Evolutionary conservation across 2,888 invertebrate genomes (phyloP).

Genomic region (Stenolophus ochropezus): DNA sequence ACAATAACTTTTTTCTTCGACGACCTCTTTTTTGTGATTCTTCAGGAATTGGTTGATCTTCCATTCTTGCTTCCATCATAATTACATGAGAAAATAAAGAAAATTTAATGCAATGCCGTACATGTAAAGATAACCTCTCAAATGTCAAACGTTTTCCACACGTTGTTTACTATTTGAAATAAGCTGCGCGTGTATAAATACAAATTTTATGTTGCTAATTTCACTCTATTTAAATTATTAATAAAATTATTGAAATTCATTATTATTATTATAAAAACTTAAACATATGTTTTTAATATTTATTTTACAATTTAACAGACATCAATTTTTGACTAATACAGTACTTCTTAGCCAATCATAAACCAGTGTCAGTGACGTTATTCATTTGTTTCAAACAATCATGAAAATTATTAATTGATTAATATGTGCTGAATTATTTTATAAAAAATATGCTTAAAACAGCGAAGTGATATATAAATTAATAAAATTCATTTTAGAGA

Average conservation of each 20-base stretch:
- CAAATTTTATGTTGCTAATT: neutral
- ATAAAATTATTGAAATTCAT: neutral
- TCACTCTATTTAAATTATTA: neutral
- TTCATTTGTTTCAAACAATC: too few species aligned
- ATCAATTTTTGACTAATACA: too few species aligned
- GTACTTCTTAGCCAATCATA: too few species aligned
- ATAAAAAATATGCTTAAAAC: too few species aligned
- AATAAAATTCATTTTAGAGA: too few species aligned
- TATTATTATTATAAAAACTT: too few species aligned
- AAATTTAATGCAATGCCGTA: neutral
- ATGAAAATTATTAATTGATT: too few species aligned
- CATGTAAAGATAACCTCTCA: neutral
- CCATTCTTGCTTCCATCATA: constrained; percentile 59
- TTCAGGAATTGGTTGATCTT: constrained; percentile 62
- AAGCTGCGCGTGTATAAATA: neutral
- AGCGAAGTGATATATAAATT: too few species aligned
- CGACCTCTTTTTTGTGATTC: constrained; percentile 74
- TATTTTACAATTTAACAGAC: too few species aligned
- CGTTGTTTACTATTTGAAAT: neutral
- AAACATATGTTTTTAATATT: too few species aligned
- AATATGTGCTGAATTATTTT: too few species aligned
- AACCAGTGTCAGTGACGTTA: too few species aligned
- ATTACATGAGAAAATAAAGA: neutral
- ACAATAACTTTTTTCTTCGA: constrained; percentile 84
- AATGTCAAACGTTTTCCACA: neutral